Conservation (phyloP, 2,888 invertebrate genomes). For the Furcula furcula region DNA sequence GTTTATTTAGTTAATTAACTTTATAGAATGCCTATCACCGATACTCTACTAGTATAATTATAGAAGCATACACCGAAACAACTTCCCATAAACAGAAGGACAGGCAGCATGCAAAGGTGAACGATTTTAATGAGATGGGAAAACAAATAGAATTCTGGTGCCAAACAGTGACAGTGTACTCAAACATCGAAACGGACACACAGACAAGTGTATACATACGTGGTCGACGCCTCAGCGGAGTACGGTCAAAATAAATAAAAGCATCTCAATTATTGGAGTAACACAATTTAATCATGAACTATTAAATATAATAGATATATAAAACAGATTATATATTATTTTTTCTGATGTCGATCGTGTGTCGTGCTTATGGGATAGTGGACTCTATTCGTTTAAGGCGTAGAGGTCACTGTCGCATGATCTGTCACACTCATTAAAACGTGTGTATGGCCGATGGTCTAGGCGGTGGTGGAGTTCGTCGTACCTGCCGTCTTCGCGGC, state of each 20-base stretch:
- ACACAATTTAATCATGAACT: slow-evolving; percentile 82
- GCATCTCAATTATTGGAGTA: slow-evolving; percentile 80
- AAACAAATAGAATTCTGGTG: slow-evolving; percentile 59
- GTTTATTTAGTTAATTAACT: not conserved
- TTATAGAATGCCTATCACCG: not conserved
- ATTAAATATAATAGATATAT: slow-evolving; percentile 75
- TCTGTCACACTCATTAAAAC: slow-evolving; percentile 69
- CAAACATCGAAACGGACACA: slow-evolving; percentile 80
- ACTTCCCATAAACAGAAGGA: slow-evolving; percentile 41
- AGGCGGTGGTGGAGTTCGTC: slow-evolving; percentile 70
- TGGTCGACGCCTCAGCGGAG: slow-evolving; percentile 80
- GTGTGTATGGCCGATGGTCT: slow-evolving; percentile 70
- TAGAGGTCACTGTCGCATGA: slow-evolving; percentile 72
- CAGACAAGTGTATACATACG: slow-evolving; percentile 79
- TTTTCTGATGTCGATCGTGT: slow-evolving; percentile 72
- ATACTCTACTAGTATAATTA: slow-evolving; percentile 16
- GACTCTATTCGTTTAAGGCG: slow-evolving; percentile 42
- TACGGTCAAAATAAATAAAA: slow-evolving; percentile 81
- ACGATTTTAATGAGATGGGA: slow-evolving; percentile 58
- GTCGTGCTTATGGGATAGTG: slow-evolving; percentile 74
- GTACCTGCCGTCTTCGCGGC: slow-evolving; percentile 73
- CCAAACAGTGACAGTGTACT: slow-evolving; percentile 74
- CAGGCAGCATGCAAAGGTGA: slow-evolving; percentile 75
- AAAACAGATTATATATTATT: slow-evolving; percentile 79
- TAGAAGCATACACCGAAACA: slow-evolving; percentile 33